phyloP scores from a whole-genome alignment of 2,888 invertebrate genomes.

The Euplagia quadripunctaria region DNA sequence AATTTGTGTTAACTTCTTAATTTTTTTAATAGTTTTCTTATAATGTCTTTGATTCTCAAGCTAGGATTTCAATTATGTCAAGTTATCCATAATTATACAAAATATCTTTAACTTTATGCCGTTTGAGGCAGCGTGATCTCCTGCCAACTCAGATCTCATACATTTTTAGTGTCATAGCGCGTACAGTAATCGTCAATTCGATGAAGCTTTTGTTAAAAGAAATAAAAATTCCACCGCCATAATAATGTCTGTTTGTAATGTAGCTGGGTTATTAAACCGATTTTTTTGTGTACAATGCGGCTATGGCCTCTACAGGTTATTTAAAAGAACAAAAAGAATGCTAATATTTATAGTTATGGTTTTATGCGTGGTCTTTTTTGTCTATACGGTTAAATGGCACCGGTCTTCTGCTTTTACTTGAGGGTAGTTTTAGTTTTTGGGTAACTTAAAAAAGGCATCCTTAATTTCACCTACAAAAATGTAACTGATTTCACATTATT shows the following conservation, averaged over 20 bases:
- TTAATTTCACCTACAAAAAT: neutral
- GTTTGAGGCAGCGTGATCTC: conserved; percentile 24
- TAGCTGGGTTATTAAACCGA: conserved; percentile 29
- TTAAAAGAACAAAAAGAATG: neutral
- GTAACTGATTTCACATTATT: neutral
- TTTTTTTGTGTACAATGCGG: neutral
- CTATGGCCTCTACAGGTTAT: neutral
- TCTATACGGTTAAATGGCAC: neutral
- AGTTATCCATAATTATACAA: neutral
- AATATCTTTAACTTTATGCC: neutral
- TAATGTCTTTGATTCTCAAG: neutral
- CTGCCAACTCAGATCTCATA: conserved; percentile 45
- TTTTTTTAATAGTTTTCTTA: neutral
- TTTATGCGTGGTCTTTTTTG: neutral
- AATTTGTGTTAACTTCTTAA: neutral
- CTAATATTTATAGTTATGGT: neutral
- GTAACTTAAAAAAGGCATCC: neutral
- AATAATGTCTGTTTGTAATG: conserved; percentile 33
- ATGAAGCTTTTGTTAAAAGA: conserved; percentile 34
- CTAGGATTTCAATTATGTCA: no score
- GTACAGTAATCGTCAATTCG: conserved; percentile 36
- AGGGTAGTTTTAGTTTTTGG: neutral
- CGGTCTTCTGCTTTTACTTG: neutral
- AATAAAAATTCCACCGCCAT: conserved; percentile 43
- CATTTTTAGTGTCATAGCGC: conserved; percentile 44